Evolutionary conservation across 2,113 vertebrate species (phyloP).

Genomic region (Antechinus flavipes): DNA sequence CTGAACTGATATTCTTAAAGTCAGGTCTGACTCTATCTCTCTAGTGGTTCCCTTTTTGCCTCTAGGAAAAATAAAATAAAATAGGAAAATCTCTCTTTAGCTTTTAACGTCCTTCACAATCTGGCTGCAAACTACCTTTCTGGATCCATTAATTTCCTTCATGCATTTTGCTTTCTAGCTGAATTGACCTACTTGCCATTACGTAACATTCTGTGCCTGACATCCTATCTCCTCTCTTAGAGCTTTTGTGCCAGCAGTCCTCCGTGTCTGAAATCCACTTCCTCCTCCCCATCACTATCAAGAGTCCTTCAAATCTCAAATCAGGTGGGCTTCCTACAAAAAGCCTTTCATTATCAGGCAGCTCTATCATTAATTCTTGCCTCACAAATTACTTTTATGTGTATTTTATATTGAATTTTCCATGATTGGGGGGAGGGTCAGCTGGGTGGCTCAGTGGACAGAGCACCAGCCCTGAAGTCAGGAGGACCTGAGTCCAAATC

Average conservation of each 20-base stretch:
- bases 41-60: not conserved
- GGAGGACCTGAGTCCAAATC: no score
- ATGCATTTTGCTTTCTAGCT: not conserved
- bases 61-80: not conserved
- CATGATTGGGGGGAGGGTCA: not conserved
- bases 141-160: not conserved
- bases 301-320: not conserved
- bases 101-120: not conserved
- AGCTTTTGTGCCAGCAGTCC: not conserved
- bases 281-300: not conserved
- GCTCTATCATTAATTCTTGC: not conserved
- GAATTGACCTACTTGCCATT: not conserved
- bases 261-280: not conserved
- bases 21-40: not conserved
- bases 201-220: not conserved
- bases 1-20: not conserved
- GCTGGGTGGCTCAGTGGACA: no score
- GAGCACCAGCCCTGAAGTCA: no score
- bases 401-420: not conserved
- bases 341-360: not conserved
- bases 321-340: not conserved
- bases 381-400: not conserved
- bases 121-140: not conserved
- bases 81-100: not conserved
- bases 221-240: not conserved